Conservation (phyloP, 2,888 invertebrate genomes). For the Entomobrya multifasciata region DNA sequence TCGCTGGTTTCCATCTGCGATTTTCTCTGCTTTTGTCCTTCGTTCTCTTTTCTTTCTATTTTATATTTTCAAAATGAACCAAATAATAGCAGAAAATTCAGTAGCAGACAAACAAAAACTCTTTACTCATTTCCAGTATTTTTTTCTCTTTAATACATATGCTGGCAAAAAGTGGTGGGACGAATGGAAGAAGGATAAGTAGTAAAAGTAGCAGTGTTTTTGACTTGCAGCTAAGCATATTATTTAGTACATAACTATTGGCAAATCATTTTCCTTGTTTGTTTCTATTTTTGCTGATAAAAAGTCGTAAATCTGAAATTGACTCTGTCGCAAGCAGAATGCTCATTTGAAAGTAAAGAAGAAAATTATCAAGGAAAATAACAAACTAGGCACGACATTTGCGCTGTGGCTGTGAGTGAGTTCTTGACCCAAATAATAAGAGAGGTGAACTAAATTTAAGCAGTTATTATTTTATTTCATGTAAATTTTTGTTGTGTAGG, state of each 20-base stretch:
- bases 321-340: not conserved
- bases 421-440: too few relatives aligned
- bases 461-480: too few relatives aligned
- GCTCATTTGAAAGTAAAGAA: too few relatives aligned
- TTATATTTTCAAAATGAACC: slow-evolving; percentile 20
- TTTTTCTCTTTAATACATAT: too few relatives aligned
- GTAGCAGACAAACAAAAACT: not conserved
- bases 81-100: slow-evolving; percentile 25
- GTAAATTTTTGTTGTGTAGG: too few relatives aligned
- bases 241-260: not conserved
- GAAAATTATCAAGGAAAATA: not conserved
- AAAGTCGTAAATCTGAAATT: slow-evolving; percentile 58
- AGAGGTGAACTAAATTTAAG: too few relatives aligned
- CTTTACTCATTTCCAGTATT: not conserved
- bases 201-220: slow-evolving; percentile 53
- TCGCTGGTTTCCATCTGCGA: slow-evolving; percentile 35
- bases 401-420: too few relatives aligned
- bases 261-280: not conserved
- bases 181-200: slow-evolving; percentile 33
- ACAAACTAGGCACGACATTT: not conserved
- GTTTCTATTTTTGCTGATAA: not conserved
- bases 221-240: slow-evolving; percentile 36
- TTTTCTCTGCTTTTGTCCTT: slow-evolving; percentile 21
- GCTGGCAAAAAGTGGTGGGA: not conserved
- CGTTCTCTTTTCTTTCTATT: not conserved